Evolutionary conservation across 1,140 invertebrate genomes (phyloP).

Genomic region (Sarcophaga peregrina): DNA sequence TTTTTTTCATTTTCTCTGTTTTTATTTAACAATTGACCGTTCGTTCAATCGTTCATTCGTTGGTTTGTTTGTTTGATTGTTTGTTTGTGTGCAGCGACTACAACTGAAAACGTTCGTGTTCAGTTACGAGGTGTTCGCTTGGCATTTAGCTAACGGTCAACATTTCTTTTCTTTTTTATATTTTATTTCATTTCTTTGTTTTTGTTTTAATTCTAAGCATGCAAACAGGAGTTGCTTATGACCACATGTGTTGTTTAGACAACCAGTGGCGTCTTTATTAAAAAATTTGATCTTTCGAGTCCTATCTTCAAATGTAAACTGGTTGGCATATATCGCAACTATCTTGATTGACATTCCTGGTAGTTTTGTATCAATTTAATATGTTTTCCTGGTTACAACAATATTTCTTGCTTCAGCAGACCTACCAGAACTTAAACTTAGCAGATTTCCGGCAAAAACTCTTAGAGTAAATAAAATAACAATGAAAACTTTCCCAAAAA

Average conservation of each 20-base stretch:
- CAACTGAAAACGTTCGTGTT: not conserved
- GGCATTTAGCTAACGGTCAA: constrained; percentile 23
- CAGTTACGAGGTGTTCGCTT: constrained; percentile 23
- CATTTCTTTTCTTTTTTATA: constrained; percentile 2
- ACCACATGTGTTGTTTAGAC: not conserved
- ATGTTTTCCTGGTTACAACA: no score
- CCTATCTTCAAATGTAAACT: no score
- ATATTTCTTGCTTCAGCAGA: no score
- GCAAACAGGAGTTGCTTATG: not conserved
- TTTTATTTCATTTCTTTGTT: not conserved
- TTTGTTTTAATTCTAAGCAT: not conserved
- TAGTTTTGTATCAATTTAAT: no score
- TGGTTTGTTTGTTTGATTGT: not conserved
- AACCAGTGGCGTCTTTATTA: not conserved
- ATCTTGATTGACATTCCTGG: no score
- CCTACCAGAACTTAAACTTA: no score
- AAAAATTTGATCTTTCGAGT: not conserved
- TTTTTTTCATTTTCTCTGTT: not conserved
- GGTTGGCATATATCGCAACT: no score
- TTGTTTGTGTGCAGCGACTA: not conserved
- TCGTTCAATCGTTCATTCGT: not conserved
- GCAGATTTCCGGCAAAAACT: no score
- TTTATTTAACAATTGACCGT: not conserved
- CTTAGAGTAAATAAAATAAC: no score
- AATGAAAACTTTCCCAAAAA: no score